These are phyloP conservation scores for Parazoanthus swiftii DNA, from an alignment of 92 coral and sea anemone species.

Conservation along the genomic window DNA sequence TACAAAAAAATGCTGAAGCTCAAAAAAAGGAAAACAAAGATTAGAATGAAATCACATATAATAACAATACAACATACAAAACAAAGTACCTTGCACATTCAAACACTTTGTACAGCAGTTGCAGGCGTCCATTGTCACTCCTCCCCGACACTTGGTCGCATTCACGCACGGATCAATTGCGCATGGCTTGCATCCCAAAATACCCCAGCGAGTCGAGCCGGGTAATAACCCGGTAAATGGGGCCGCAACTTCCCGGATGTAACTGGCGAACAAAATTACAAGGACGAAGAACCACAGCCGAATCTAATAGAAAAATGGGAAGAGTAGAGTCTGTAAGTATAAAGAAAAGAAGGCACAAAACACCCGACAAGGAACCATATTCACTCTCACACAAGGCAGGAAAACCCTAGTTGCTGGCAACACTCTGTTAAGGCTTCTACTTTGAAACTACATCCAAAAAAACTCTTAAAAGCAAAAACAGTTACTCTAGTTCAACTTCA, in stretches of 20 bases:
- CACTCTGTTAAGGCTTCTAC: no score
- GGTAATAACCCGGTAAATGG: slow-evolving; percentile 27
- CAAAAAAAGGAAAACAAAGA: no score
- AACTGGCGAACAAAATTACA: not conserved
- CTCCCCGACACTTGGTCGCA: slow-evolving; percentile 72
- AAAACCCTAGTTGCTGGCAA: no score
- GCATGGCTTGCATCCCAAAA: slow-evolving; percentile 71
- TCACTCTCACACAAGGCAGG: no score
- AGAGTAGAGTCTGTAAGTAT: not conserved
- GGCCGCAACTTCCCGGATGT: not conserved
- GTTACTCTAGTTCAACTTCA: no score
- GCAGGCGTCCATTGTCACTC: slow-evolving; percentile 68
- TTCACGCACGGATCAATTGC: slow-evolving; percentile 61
- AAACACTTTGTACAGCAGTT: slow-evolving; percentile 78
- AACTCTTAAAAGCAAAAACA: no score
- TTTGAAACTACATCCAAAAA: no score
- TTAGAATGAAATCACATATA: no score
- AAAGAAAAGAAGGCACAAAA: not conserved
- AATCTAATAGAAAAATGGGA: not conserved
- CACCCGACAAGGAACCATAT: no score
- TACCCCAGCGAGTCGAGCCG: slow-evolving; percentile 7
- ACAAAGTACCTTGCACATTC: slow-evolving; percentile 57
- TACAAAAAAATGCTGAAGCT: no score
- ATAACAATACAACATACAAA: no score
- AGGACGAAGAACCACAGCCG: slow-evolving; percentile 17